Base-by-base conservation (phyloP, 2,888 invertebrate genomes). In the Bugula neritina region DNA sequence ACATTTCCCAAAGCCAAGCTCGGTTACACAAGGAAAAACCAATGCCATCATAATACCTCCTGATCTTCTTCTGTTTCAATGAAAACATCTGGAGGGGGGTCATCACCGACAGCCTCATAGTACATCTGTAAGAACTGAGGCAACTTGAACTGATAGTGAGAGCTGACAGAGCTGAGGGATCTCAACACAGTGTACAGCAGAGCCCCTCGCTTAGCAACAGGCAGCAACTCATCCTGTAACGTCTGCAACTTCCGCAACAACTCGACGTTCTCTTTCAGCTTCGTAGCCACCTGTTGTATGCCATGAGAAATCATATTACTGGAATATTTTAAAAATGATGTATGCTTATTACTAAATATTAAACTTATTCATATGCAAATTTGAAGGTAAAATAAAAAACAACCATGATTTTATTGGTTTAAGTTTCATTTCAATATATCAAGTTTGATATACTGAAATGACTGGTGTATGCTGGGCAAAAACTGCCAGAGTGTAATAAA, bases 111-210 rank as follows among this genome's bases (percentile, higher is more conserved):
- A 3, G 82, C 81, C 72, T 82, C 81, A 74, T 83, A 82, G 79
- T 82, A 83, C 73, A 83, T 76, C 25, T 77, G 73, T 23, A 81
- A 75, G 75, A 83, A 83, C 75, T 80, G 81, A 34, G 77, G 74
- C 74, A 82, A 74, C 13, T 81, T 77, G 77, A 82, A 82, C 77
- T 80, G 81, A 75, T 83, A 82, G 74, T 82, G 81, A 31, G 78
- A 78, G 35, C 79, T 78, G 17, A 83, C 73, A 69, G 77, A 77
- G 55, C 78, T 76, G 73, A 83, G 75, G 69, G 79, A 78, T 35
- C 80, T 74, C n/a, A 80, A 76, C 23, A 82, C 75, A n/a, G 79
- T 77, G 73, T 77, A 82, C 75, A 83, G 75, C 77, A 80, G 78
- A 73, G 82, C 79, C 5, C 79, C 82, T 43, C 81, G 74, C 17